Evolutionary conservation across 92 coral and sea anemone species (phyloP), one percentile per base, ranked within the genome.

Genomic region (Porites divaricata): DNA sequence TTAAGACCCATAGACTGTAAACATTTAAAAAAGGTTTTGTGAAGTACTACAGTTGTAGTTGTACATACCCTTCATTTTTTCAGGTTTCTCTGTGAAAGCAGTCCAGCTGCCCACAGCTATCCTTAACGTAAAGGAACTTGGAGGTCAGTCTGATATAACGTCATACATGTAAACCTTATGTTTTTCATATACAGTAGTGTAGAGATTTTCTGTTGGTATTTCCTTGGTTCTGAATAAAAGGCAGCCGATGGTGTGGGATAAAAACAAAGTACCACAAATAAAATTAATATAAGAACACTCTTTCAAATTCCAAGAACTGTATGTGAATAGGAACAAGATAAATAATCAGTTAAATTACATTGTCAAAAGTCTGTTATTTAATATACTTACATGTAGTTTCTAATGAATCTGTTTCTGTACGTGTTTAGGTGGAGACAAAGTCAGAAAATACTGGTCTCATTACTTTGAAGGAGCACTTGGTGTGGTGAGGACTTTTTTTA

Each of bases 11-110:
- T 35, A 35, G 45, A 35, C 45, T 35, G 45, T 35, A 35, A 6
- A 35, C 4, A 35, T 35, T 4, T 35, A 35, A 5, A 35, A 35
- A 35, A 35, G 6, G 45, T 35, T 35, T 35, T 35, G 45, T 35
- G 45, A 35, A 35, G 7, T 35, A 0, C 45, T 35, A 35, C 45
- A 35, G 45, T 35, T 35, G 45, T 54, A 35, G 45, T 35, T 35
- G 45, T 54, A 12, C 59, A 54, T 54, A 4, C 16, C 59, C 19
- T 22, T 17, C n/a, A 61, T 26, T 28, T 67, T 35, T 67, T 24
- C 77, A 97, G 99, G 99, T 49, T 97, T 97, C 79, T 97, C 99
- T 35, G 95, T 95, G 50, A 97, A 97, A 70, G 97, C 98, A 64
- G 87, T 97, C 56, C 99, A 94, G 75, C 67, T 97, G 15, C 87